These are phyloP conservation scores for Hemichromis elongatus DNA, from an alignment of 2,113 vertebrate species.

Conservation along the genomic window DNA sequence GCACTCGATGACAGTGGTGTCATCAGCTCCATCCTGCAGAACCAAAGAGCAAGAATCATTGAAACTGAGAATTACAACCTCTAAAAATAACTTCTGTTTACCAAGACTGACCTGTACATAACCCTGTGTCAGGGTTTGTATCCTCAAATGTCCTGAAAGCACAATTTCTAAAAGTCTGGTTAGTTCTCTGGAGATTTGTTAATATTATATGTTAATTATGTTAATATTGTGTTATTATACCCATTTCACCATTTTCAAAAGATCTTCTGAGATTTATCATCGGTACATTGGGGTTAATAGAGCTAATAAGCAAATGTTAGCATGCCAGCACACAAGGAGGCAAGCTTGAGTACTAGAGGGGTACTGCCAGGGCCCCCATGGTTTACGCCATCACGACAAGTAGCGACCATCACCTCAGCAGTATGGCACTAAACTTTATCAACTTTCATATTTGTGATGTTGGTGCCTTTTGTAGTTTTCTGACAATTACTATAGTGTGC, in stretches of 20 bases:
- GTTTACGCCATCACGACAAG: background rate
- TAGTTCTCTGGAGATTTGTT: no score
- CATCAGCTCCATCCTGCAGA: background rate
- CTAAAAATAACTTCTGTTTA: background rate
- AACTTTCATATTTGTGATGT: no score
- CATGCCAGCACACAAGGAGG: background rate
- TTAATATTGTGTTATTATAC: background rate
- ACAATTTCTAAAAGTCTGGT: background rate
- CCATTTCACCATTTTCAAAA: background rate
- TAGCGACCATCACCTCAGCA: background rate
- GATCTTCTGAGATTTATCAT: background rate
- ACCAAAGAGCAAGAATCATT: background rate
- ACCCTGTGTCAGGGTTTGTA: background rate
- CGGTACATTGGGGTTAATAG: background rate
- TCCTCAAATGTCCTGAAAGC: background rate
- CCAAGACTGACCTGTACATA: background rate
- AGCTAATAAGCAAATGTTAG: background rate
- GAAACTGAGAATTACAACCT: background rate
- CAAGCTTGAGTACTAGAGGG: background rate
- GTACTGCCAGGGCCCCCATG: background rate
- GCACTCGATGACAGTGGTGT: slow-evolving; percentile 10
- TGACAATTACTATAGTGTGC: no score
- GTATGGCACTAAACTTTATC: no score
- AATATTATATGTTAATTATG: no score
- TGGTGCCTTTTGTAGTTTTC: no score